Base-by-base conservation (phyloP, 30 jellyfish, hydroid and myxozoan species). In the Chrysaora quinquecirrha region DNA sequence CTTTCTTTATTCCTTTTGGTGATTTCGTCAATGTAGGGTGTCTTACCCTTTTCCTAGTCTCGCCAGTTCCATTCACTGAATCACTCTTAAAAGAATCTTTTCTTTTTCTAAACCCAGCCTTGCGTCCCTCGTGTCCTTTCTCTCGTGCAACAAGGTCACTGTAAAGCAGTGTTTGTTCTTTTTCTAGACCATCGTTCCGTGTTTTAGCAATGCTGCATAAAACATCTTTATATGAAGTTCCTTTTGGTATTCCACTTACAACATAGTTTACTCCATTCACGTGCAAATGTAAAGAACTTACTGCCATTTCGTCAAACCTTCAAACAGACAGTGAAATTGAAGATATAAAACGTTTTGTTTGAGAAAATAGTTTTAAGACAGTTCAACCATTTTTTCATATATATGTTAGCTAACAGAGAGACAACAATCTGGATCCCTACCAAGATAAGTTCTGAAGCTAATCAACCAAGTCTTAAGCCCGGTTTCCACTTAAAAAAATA, bases 161-260 rank as follows among this genome's bases (percentile, higher is more conserved):
- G 21, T 47, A 29, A 50, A 4, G 12, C 71, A 34, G 2, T 81
- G 24, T 14, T 76, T 91, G 19, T 34, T 49, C 20, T 9, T 60
- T 19, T 33, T 28, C 77, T 33, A 25, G 16, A 9, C 34, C 81
- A 11, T 48, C 32, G 28, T 32, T 52, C 23, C 16, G 18, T 31
- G 58, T 75, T 73, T 80, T 88, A 3, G 97, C 97, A 9, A 90
- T 71, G 47, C 94, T 94, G 73, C 97, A 90, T 21, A 90, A 84
- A 23, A 90, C 43, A 64, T 84, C 97, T 64, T 90, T 90, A 33
- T 80, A 85, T n/a, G 96, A 77, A 16, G 90, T 84, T 18, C 75
- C 79, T 28, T 85, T 78, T 62, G 82, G 70, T 20, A 79, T 78
- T 21, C 97, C 97, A 34, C 96, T 72, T 25, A 90, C 70, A 3